Evolutionary conservation across 2,113 vertebrate species (phyloP), one percentile per base, ranked within the genome.

Genomic region (Deroptyus accipitrinus): DNA sequence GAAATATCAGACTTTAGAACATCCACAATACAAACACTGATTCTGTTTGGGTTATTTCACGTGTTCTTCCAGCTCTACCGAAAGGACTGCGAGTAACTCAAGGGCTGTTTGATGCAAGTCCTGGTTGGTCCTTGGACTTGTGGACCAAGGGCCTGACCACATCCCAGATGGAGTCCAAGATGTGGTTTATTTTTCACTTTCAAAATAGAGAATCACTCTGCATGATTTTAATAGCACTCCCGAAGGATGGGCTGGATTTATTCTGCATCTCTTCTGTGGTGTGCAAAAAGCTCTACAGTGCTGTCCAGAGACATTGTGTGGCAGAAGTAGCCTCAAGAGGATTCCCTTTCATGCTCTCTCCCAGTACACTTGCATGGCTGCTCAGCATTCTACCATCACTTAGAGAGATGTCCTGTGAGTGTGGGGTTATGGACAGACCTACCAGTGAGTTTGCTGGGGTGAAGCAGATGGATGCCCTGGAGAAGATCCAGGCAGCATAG

Each of bases 161-260:
- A 7, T 41, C 42, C 41, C 10, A 0, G 2, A 0, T 0, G 4
- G 49, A 8, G 2, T 12, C 62, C 0, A 1, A 25, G 64, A 1
- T 46, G 35, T 70, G 18, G 27, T 49, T 78, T 30, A 18, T 66
- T 70, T 62, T 78, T 64, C 16, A 18, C 48, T 77, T 62, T n/a
- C 27, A 72, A 68, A 77, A 9, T 41, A 79, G 55, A 77, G 17
- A 35, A 35, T 57, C 18, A 6, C 19, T 48, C 54, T 14, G 6
- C 7, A 2, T 33, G 37, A 35, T 51, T 75, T 66, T 62, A 46
- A 31, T 10, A 25, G 5, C 11, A 6, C 48, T 11, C 23, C 19
- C 25, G 8, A 9, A 48, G 68, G 39, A 31, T n/a, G 63, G 37
- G 13, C 12, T 1, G 1, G 10, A 72, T 86, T 46, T 54, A n/a